These are phyloP conservation scores for Teleogryllus occipitalis DNA, from an alignment of 1,140 invertebrate genomes.

Conservation along the genomic window DNA sequence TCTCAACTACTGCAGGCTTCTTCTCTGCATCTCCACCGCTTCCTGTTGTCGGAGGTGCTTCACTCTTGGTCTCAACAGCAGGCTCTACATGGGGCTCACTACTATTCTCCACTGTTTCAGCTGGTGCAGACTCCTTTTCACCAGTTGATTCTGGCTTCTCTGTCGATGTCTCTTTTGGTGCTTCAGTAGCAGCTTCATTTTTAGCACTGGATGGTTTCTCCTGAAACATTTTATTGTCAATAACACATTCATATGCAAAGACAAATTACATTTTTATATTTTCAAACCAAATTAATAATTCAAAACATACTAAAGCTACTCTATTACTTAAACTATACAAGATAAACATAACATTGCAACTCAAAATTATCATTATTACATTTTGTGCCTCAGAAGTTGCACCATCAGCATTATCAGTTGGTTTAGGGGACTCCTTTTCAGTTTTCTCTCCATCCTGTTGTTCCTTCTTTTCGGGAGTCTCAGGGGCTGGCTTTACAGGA, in stretches of 20 bases:
- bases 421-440: neutral
- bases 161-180: neutral
- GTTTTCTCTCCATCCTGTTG: constrained; percentile 1
- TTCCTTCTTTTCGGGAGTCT: neutral
- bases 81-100: neutral
- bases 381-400: neutral
- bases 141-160: neutral
- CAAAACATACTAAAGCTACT: neutral
- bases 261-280: neutral
- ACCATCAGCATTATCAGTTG: neutral
- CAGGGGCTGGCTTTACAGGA: neutral
- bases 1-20: constrained; percentile 9
- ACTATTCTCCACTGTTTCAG: neutral
- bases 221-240: neutral
- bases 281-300: neutral
- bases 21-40: neutral
- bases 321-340: neutral
- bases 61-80: constrained; percentile 2
- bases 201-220: neutral
- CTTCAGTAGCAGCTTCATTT: neutral
- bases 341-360: neutral
- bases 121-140: constrained; percentile 1
- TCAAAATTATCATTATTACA: neutral
- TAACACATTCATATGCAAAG: neutral
- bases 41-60: constrained; percentile 3